Evolutionary conservation across 2,888 invertebrate species (phyloP), one percentile per base, ranked within the genome.

Genomic region (Aphrophora alni): DNA sequence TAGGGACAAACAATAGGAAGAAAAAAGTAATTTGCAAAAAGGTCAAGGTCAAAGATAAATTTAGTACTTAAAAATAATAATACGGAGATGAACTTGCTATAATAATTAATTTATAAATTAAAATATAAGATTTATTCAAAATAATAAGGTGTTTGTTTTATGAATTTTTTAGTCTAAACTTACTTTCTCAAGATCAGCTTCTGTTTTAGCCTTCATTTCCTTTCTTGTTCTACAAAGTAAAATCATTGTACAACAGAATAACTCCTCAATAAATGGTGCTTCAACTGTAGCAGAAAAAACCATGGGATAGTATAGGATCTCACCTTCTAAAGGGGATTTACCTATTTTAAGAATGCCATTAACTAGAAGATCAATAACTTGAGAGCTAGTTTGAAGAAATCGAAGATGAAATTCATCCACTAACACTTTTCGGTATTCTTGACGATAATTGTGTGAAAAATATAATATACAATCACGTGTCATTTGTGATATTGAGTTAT

Each of bases 141-240:
- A n/a, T n/a, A n/a, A n/a, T n/a, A n/a, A n/a, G n/a, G n/a, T n/a
- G n/a, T n/a, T n/a, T n/a, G n/a, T n/a, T n/a, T n/a, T n/a, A n/a
- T n/a, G n/a, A n/a, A n/a, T n/a, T n/a, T n/a, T n/a, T n/a, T n/a
- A n/a, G n/a, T n/a, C n/a, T n/a, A n/a, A 38, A 68, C 75, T 70
- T 75, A 81, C 81, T 78, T 81, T 81, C 27, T 81, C 78, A 21
- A 77, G 78, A 69, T 81, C 81, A 44, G 72, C 74, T 25, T 38
- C 10, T n/a, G 68, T 81, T 75, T 69, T 81, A 17, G 78, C 81
- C 51, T 75, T 81, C 81, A 81, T 81, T 81, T 81, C 81, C 28
- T 78, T 81, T 51, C 75, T 81, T 12, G 81, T 81, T 51, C 72
- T 74, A n/a, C 74, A 71, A 21, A 74, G 44, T 12, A 78, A 59